Evolutionary conservation across 37 sponge, comb jelly and placozoan species (phyloP), one percentile per base, ranked within the genome.

Genomic region (Beroe ovata): DNA sequence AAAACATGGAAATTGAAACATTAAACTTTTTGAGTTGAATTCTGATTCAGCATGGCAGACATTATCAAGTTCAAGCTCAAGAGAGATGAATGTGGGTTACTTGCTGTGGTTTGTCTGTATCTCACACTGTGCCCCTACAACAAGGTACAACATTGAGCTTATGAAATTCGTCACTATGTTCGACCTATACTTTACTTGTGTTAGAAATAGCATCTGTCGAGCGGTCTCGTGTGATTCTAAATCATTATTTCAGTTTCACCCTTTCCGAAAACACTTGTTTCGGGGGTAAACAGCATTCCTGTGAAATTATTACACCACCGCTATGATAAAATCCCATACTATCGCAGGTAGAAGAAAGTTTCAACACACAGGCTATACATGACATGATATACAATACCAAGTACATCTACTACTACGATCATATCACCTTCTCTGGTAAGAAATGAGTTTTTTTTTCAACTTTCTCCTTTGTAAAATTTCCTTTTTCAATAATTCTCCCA

Each of bases 361-460:
- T 98, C 91, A 98, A 98, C 90, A 77, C 94, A 20, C 99, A 98
- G 90, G 99, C 99, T 3, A 90, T 91, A 16, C 99, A 98, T 39
- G 99, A 98, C 71, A 33, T 98, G 36, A 93, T 98, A 34, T 95
- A 94, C 91, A 94, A 96, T 54, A 64, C 92, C 18, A 72, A 72
- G 20, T 60, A 98, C 59, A 58, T 98, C 4, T 84, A 90, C 39
- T 89, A 95, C 72, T 95, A 95, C 39, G 39, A 71, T 84, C 42
- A 34, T 19, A 88, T 60, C 40, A 42, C 89, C 6, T 62, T 63
- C 33, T 47, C 64, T 60, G 89, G 64, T 89, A 42, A 38, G 64
- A 33, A 60, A 47, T 89, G 36, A 96, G 93, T 84, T 97, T 95
- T 62, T 94, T 95, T 71, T 95, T 95, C 3, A 95, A 95, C 22